A percentile compares a stretch with the other conserved stretches of the same genome.
phyloP scores from a whole-genome alignment of 2,888 invertebrate species.

The Drosophila pegasa region DNA sequence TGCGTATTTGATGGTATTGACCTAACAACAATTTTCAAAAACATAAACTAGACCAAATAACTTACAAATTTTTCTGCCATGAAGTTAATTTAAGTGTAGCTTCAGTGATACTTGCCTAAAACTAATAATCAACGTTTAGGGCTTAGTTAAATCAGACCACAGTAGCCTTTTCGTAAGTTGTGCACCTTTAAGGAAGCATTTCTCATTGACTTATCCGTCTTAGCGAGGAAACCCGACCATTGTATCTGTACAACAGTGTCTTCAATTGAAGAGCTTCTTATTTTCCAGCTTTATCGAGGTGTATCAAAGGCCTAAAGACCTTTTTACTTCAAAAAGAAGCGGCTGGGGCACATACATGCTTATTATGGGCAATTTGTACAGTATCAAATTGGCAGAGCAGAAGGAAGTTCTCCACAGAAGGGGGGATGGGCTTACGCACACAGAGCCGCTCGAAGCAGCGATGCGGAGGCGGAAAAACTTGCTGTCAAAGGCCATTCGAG shows the following conservation, averaged over 20 bases:
- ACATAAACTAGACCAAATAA: too few relatives aligned
- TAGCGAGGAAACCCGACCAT: background rate
- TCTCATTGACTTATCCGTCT: background rate
- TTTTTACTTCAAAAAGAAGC: background rate
- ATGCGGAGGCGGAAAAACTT: conserved; percentile 30
- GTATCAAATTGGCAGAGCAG: conserved; percentile 30
- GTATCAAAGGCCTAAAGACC: conserved; percentile 27
- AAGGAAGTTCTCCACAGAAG: background rate
- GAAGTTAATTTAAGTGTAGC: too few relatives aligned
- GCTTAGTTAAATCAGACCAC: background rate
- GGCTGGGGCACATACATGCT: conserved; percentile 34
- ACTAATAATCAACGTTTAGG: too few relatives aligned
- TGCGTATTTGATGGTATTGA: too few relatives aligned
- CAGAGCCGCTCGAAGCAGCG: background rate
- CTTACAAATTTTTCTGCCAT: too few relatives aligned
- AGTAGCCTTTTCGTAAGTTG: background rate
- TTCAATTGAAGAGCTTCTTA: background rate
- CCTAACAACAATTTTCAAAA: too few relatives aligned
- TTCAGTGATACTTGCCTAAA: too few relatives aligned
- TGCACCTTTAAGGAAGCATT: background rate
- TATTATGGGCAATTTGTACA: conserved; percentile 53
- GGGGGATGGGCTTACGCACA: background rate
- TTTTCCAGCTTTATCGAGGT: conserved; percentile 3
- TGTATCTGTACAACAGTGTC: background rate
- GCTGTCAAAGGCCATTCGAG: conserved; percentile 50